Percentiles rank a stretch among this genome's conserved stretches.
Evolutionary conservation across 2,888 invertebrate genomes (phyloP).

Genomic region (Leptinotarsa tumamoca): DNA sequence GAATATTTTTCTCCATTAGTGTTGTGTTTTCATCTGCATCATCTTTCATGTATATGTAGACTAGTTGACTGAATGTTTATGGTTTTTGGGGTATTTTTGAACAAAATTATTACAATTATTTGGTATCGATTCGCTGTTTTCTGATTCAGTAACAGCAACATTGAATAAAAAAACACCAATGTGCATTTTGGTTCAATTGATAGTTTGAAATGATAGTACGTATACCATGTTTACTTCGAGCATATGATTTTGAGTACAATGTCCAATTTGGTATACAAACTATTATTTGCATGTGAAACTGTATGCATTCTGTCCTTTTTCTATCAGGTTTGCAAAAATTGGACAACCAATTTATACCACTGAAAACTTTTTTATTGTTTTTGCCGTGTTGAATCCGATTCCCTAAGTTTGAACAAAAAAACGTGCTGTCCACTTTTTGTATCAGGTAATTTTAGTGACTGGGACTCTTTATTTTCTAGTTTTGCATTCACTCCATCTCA

Average conservation of each 20-base stretch:
- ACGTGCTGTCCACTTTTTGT: neutral
- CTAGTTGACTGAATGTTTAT: neutral
- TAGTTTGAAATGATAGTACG: neutral
- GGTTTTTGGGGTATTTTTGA: neutral
- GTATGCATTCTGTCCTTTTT: conserved; percentile 14
- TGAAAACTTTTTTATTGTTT: neutral
- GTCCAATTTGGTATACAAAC: neutral
- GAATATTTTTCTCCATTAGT: neutral
- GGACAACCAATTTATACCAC: neutral
- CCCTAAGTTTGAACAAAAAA: neutral
- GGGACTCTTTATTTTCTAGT: conserved; percentile 19
- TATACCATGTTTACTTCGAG: neutral
- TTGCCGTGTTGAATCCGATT: neutral
- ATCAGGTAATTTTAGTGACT: conserved; percentile 6
- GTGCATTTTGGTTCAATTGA: neutral
- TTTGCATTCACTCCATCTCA: conserved; percentile 2
- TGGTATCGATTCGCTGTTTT: too few relatives aligned
- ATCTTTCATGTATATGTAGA: neutral
- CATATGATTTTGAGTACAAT: neutral
- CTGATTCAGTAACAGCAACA: too few relatives aligned
- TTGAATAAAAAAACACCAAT: neutral
- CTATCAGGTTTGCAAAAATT: neutral
- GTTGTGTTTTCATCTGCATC: conserved; percentile 11
- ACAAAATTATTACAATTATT: neutral
- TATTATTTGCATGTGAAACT: neutral